Evolutionary conservation across 1,140 invertebrate species (phyloP).

Genomic region (Drosophila ambigua): DNA sequence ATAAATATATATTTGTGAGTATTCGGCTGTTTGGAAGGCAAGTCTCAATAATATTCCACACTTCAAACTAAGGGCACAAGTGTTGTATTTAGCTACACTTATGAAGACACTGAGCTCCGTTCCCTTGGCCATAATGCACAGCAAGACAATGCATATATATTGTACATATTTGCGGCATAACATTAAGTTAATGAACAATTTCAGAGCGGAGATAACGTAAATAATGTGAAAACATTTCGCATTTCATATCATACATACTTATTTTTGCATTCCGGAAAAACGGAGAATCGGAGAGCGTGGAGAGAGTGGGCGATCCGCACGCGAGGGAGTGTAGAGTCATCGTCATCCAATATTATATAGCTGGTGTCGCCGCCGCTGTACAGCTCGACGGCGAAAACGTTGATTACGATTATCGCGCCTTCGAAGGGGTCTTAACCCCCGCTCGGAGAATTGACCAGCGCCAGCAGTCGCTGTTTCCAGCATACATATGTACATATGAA

Average conservation of each 20-base stretch:
- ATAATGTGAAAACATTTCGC: background rate
- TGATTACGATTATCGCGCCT: slow-evolving; percentile 76
- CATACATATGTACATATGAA: slow-evolving; percentile 1
- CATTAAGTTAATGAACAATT: background rate
- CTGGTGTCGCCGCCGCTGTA: slow-evolving; percentile 4
- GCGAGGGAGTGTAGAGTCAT: slow-evolving; percentile 11
- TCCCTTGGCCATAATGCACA: too few species aligned
- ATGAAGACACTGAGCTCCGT: too few species aligned
- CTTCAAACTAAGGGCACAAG: too few species aligned
- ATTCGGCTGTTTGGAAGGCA: too few species aligned
- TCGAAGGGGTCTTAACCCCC: slow-evolving; percentile 72
- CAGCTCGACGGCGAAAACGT: slow-evolving; percentile 38
- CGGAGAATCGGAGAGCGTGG: background rate
- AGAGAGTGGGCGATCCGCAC: slow-evolving; percentile 7
- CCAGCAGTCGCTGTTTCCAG: background rate
- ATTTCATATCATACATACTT: slow-evolving; percentile 35
- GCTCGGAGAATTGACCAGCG: slow-evolving; percentile 61
- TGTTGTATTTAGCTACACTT: too few species aligned
- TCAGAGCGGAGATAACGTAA: background rate
- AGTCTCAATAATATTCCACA: too few species aligned
- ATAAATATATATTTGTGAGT: too few species aligned
- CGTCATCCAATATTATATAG: slow-evolving; percentile 12
- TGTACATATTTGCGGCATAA: background rate
- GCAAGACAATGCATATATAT: too few species aligned
- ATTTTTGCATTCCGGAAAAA: slow-evolving; percentile 5